Conservation (phyloP, 1,140 invertebrate genomes). For the Drosophila ercepeae region DNA sequence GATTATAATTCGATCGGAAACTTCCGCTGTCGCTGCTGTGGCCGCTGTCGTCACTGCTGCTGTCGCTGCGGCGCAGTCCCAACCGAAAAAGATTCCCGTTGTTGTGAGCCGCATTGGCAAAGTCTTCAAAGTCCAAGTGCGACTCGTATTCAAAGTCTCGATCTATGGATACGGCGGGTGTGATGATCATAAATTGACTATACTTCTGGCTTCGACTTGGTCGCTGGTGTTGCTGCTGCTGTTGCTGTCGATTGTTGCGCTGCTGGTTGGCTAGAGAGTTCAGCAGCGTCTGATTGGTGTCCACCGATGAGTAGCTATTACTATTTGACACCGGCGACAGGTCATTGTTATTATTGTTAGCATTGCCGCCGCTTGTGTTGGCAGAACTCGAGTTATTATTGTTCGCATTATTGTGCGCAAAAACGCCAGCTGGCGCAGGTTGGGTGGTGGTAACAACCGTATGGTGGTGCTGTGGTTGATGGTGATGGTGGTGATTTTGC, state of each 20-base stretch:
- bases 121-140: constrained; percentile 72
- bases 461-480: constrained; percentile 42
- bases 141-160: constrained; percentile 77
- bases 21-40: constrained; percentile 72
- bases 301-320: constrained; percentile 79
- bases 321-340: constrained; percentile 74
- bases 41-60: constrained; percentile 72
- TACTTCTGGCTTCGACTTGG: constrained; percentile 67
- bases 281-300: constrained; percentile 80
- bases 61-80: constrained; percentile 66
- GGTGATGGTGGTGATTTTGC: constrained; percentile 11
- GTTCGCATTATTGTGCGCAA: constrained; percentile 70
- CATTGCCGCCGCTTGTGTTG: constrained; percentile 38
- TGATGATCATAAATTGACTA: constrained; percentile 84
- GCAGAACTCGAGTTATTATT: constrained; percentile 51
- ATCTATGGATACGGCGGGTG: constrained; percentile 83
- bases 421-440: constrained; percentile 72
- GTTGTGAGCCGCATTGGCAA: constrained; percentile 70
- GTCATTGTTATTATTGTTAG: constrained; percentile 69
- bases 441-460: constrained; percentile 71
- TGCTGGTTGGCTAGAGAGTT: constrained; percentile 73
- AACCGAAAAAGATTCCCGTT: constrained; percentile 79
- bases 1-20: constrained; percentile 80
- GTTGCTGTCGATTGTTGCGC: constrained; percentile 31
- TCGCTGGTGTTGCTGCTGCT: constrained; percentile 22